A percentile compares a stretch with the other conserved stretches of the same genome.
phyloP scores from a whole-genome alignment of 2,888 invertebrate genomes.

The Agrypnus murinus region DNA sequence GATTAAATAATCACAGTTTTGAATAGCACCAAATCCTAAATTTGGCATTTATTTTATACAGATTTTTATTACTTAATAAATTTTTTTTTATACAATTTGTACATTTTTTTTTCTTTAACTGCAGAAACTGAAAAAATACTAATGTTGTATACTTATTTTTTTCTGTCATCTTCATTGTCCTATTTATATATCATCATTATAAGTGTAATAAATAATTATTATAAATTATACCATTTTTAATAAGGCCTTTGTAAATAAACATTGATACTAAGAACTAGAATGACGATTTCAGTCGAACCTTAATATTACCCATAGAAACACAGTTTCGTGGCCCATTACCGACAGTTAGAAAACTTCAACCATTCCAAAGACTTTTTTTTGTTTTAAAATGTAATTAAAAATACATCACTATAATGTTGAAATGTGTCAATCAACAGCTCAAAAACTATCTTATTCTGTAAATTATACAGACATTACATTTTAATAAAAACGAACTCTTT shows the following conservation, averaged over 20 bases:
- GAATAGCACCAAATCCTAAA: conserved; percentile 71
- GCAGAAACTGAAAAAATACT: conserved; percentile 43
- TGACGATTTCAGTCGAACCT: conserved; percentile 28
- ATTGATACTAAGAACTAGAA: conserved; percentile 25
- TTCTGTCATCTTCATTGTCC: conserved; percentile 8
- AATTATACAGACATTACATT: background rate
- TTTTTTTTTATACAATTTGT: conserved; percentile 54
- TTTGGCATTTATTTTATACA: conserved; percentile 65
- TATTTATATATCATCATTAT: conserved; percentile 5
- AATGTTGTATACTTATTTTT: conserved; percentile 39
- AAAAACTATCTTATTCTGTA: background rate
- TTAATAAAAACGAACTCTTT: conserved; percentile 7
- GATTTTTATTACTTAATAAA: conserved; percentile 28
- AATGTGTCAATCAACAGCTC: background rate
- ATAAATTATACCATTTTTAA: conserved; percentile 33
- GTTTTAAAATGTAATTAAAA: conserved; percentile 31
- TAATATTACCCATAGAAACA: conserved; percentile 6
- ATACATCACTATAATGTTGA: background rate
- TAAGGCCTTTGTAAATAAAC: conserved; percentile 48
- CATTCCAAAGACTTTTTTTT: conserved; percentile 40
- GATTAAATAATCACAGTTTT: conserved; percentile 69
- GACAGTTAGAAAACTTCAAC: conserved; percentile 20
- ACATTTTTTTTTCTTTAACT: conserved; percentile 42
- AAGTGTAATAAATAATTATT: conserved; percentile 33
- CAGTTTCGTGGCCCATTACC: conserved; percentile 23